Percentiles rank a stretch among this genome's conserved stretches.
phyloP scores from a whole-genome alignment of 2,888 invertebrate species.

The Belgica antarctica region DNA sequence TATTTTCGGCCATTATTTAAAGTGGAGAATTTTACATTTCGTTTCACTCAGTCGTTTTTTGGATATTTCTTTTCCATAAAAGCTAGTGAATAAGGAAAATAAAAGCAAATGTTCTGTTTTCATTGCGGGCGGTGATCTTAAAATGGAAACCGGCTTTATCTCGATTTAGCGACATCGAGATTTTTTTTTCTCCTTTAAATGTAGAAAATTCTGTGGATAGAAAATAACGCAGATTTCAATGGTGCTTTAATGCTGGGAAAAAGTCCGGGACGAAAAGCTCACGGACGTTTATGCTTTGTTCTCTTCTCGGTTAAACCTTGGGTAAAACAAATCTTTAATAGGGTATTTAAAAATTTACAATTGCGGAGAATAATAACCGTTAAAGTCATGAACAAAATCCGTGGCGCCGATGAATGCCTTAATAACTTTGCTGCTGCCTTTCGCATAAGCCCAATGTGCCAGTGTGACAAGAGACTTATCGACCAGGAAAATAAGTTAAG shows the following conservation, averaged over 20 bases:
- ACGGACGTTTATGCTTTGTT: neutral
- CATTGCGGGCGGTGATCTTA: too few relatives aligned
- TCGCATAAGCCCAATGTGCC: too few relatives aligned
- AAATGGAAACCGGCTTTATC: slow-evolving; percentile 18
- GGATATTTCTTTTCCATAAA: neutral
- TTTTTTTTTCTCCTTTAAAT: neutral
- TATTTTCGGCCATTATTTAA: slow-evolving; percentile 33
- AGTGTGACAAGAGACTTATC: too few relatives aligned
- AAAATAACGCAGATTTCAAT: slow-evolving; percentile 24
- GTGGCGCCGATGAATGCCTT: too few relatives aligned
- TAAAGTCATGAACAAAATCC: neutral
- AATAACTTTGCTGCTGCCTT: too few relatives aligned
- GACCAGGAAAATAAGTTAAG: too few relatives aligned
- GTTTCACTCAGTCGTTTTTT: neutral
- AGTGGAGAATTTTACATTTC: slow-evolving; percentile 37
- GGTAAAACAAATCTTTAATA: neutral
- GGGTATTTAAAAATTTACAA: neutral
- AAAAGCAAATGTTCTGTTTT: slow-evolving; percentile 1
- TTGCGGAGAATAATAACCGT: neutral
- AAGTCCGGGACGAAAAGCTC: neutral
- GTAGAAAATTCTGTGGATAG: neutral
- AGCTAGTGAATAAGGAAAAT: neutral
- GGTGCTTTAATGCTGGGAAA: neutral
- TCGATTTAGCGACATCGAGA: slow-evolving; percentile 13
- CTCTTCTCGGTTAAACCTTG: neutral